Evolutionary conservation across 2,888 invertebrate genomes (phyloP).

Genomic region (Lucinisca nassula): DNA sequence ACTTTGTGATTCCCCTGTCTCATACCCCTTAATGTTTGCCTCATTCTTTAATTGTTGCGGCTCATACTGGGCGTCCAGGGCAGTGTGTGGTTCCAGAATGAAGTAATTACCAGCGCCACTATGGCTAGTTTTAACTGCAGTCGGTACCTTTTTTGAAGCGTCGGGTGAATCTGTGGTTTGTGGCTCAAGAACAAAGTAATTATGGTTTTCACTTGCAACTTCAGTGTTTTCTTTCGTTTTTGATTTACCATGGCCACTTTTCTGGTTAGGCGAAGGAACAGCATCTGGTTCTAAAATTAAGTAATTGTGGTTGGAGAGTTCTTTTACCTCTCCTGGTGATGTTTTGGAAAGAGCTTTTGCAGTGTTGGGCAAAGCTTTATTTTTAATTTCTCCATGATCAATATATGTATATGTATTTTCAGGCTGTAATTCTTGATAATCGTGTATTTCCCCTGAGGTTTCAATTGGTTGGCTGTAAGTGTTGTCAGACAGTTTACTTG

Average conservation of each 20-base stretch:
- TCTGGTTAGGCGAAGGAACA: not conserved
- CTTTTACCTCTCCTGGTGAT: not conserved
- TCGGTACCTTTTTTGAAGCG: no score
- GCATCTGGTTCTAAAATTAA: not conserved
- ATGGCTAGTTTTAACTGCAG: no score
- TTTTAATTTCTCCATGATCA: not conserved
- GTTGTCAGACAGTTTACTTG: no score
- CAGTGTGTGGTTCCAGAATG: no score
- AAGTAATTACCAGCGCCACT: no score
- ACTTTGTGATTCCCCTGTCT: not conserved
- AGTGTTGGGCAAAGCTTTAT: not conserved
- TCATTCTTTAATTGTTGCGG: no score
- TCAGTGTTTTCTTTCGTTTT: not conserved
- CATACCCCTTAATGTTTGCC: no score
- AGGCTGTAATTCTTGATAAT: no score
- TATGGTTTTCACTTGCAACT: not conserved
- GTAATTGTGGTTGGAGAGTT: not conserved
- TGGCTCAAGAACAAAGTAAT: not conserved
- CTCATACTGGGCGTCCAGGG: no score
- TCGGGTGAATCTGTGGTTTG: not conserved
- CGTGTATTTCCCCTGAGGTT: no score
- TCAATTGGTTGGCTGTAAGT: no score
- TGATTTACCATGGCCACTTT: not conserved
- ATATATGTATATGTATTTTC: not conserved
- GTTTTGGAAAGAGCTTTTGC: no score